Percentiles rank a stretch among this genome's conserved stretches.
Conservation (phyloP, 2,888 invertebrate species). For the Thysanoteuthis rhombus region DNA sequence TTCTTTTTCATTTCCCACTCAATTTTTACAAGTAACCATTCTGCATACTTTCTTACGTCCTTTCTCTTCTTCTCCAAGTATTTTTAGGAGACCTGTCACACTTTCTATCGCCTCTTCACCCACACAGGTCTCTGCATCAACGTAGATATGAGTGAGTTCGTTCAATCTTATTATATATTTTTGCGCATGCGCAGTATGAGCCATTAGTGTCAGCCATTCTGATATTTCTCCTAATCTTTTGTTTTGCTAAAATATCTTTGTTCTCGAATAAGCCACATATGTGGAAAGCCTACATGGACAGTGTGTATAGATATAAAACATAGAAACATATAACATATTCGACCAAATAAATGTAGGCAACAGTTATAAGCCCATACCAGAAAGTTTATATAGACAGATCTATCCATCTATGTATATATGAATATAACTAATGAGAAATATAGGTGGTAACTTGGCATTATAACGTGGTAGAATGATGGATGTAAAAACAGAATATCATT, state of each 20-base stretch:
- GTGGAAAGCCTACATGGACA: not conserved
- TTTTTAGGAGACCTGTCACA: not conserved
- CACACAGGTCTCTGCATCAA: not conserved
- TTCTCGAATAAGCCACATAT: not conserved
- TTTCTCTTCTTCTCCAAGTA: not conserved
- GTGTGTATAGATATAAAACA: not conserved
- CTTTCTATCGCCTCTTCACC: not conserved
- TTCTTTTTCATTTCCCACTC: too few species aligned
- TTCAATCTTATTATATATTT: not conserved
- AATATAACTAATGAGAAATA: not conserved
- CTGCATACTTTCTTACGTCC: not conserved
- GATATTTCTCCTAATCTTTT: not conserved
- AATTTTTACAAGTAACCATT: not conserved
- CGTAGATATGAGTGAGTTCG: not conserved
- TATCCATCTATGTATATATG: not conserved
- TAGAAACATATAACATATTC: not conserved
- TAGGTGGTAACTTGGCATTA: not conserved
- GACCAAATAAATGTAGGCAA: not conserved
- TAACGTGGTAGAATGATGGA: not conserved
- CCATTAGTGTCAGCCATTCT: not conserved
- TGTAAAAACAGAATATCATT: not conserved
- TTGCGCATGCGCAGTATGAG: not conserved
- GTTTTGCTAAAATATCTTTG: not conserved
- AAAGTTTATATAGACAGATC: not conserved
- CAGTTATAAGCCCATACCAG: not conserved